These are phyloP conservation scores for Philhelius pedissequus DNA, from an alignment of 2,888 invertebrate genomes.

Conservation along the genomic window DNA sequence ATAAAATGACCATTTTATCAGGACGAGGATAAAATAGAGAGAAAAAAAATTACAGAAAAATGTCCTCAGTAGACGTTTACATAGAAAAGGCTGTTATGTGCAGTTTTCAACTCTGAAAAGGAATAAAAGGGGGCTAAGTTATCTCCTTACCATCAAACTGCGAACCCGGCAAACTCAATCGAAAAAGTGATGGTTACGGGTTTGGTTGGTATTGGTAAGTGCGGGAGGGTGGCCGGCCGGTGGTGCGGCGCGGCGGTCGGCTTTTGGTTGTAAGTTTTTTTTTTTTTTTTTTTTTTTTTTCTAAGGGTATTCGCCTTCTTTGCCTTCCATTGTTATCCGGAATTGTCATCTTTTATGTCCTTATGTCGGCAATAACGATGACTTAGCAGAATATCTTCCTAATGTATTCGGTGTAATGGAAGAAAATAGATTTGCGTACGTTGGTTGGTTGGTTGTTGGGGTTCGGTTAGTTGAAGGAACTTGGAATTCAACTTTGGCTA, in stretches of 20 bases:
- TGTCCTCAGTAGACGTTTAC: conserved; percentile 38
- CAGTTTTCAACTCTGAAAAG: conserved; percentile 39
- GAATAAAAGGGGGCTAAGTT: conserved; percentile 39
- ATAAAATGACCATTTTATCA: conserved; percentile 57
- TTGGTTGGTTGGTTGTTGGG: conserved; percentile 10
- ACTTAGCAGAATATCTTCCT: conserved; percentile 44
- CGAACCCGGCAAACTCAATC: background rate
- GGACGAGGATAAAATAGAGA: background rate
- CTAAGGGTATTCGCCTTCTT: conserved; percentile 20
- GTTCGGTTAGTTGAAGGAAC: no score
- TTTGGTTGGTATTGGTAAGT: no score
- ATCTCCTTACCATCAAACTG: conserved; percentile 19
- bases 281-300: conserved; percentile 9
- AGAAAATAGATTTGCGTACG: conserved; percentile 59
- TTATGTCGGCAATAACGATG: conserved; percentile 61
- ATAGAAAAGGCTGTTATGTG: conserved; percentile 61
- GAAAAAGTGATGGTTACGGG: no score
- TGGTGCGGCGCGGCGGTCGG: background rate
- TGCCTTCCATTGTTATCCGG: conserved; percentile 53
- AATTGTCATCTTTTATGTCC: conserved; percentile 64
- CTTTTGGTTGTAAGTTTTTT: conserved; percentile 1
- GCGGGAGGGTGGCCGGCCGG: no score
- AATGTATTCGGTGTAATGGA: conserved; percentile 37
- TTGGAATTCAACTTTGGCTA: conserved; percentile 36
- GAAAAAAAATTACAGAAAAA: background rate